Conservation (phyloP, 2,888 invertebrate species). For the Encarsia formosa region DNA sequence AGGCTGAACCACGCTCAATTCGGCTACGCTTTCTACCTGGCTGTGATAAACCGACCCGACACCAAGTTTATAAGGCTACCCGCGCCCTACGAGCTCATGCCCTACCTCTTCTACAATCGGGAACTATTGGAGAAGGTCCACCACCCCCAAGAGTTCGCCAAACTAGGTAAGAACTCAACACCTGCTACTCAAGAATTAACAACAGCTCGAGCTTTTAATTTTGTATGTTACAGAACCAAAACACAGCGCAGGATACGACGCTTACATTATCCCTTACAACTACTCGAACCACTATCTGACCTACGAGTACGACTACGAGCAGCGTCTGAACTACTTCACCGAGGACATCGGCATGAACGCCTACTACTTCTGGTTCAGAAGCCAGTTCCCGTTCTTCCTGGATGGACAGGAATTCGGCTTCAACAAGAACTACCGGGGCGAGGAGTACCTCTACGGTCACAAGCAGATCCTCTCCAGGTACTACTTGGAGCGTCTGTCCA, state of each 20-base stretch:
- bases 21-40: conserved; percentile 60
- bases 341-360: conserved; percentile 67
- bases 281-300: conserved; percentile 58
- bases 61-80: conserved; percentile 61
- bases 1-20: conserved; percentile 55
- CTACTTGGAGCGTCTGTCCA: conserved; percentile 65
- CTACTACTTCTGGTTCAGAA: conserved; percentile 64
- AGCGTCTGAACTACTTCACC: conserved; percentile 63
- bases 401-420: conserved; percentile 50
- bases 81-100: conserved; percentile 65
- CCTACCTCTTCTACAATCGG: conserved; percentile 61
- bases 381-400: conserved; percentile 63
- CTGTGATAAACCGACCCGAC: conserved; percentile 60
- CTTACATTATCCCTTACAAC: conserved; percentile 58
- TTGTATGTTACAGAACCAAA: conserved; percentile 18
- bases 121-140: conserved; percentile 55
- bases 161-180: conserved; percentile 37
- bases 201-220: too few species aligned
- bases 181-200: too few species aligned
- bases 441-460: conserved; percentile 52
- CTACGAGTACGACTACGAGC: conserved; percentile 56
- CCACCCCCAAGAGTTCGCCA: conserved; percentile 49
- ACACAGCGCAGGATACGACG: conserved; percentile 45
- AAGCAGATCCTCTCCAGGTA: conserved; percentile 55
- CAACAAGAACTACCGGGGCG: conserved; percentile 50